phyloP scores from a whole-genome alignment of 92 coral and sea anemone genomes.

The Palythoa heliodiscus region DNA sequence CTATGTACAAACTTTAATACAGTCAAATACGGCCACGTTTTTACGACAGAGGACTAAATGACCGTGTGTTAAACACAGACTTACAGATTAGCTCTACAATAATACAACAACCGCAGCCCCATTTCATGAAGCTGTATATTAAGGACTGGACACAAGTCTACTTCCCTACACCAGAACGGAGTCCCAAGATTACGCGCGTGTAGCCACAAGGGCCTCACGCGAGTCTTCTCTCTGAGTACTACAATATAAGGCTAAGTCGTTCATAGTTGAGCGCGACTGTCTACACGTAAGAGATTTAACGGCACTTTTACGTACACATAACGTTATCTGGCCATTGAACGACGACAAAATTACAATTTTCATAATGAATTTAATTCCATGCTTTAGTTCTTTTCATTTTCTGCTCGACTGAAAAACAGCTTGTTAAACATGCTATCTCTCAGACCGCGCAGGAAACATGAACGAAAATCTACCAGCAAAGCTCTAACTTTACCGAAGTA shows the following conservation, averaged over 20 bases:
- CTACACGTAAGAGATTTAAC: conserved; percentile 22
- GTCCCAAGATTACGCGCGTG: conserved; percentile 35
- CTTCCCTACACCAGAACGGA: conserved; percentile 45
- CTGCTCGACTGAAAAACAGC: not conserved
- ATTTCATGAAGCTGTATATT: conserved; percentile 37
- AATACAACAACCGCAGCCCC: conserved; percentile 34
- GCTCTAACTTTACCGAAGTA: conserved; percentile 3
- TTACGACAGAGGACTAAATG: conserved; percentile 77
- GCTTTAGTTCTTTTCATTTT: not conserved
- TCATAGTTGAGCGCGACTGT: conserved; percentile 33
- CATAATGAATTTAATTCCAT: conserved; percentile 19
- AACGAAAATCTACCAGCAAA: not conserved
- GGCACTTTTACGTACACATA: conserved; percentile 16
- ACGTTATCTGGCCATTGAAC: conserved; percentile 33
- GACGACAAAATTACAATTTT: not conserved
- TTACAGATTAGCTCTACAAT: conserved; percentile 73
- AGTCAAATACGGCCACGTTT: conserved; percentile 89
- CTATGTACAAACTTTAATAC: conserved; percentile 89
- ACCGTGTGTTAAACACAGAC: conserved; percentile 70
- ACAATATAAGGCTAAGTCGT: conserved; percentile 34
- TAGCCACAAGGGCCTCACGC: conserved; percentile 25
- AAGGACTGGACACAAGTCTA: conserved; percentile 29
- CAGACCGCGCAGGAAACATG: conserved; percentile 9
- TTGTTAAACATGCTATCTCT: not conserved
- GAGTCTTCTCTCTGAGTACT: conserved; percentile 19